These are phyloP conservation scores for Sceloporus tristichus DNA, from an alignment of 2,113 vertebrate genomes.

Conservation along the genomic window DNA sequence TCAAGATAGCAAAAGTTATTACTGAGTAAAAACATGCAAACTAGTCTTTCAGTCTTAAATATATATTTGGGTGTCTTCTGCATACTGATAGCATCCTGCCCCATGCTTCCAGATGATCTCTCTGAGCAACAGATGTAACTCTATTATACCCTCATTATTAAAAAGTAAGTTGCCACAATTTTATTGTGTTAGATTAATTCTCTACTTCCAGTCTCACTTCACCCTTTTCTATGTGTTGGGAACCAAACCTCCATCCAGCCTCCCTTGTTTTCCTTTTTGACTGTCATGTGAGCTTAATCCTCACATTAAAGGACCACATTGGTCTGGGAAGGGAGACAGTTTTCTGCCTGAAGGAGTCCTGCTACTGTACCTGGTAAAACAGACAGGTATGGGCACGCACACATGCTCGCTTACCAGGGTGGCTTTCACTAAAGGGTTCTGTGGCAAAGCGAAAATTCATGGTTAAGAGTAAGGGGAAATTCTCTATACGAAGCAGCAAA, in stretches of 20 bases:
- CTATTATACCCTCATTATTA: no score
- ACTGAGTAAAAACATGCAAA: no score
- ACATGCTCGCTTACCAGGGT: not conserved
- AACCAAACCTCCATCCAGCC: not conserved
- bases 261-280: conserved; percentile 39
- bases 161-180: no score
- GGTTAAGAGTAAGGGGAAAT: not conserved
- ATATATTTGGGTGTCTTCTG: no score
- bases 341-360: conserved; percentile 68
- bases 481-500: not conserved
- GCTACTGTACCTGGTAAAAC: conserved; percentile 61
- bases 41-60: no score
- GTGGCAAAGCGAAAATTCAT: not conserved
- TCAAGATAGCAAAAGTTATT: no score
- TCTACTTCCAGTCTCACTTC: no score
- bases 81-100: no score
- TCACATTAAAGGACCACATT: conserved; percentile 67
- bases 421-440: conserved; percentile 19
- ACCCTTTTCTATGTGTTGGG: not conserved
- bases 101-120: no score
- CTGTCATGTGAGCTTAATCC: conserved; percentile 61
- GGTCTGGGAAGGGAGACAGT: conserved; percentile 62
- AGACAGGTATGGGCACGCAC: conserved; percentile 66
- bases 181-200: no score
- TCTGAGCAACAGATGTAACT: no score